These are phyloP conservation scores for Drosophila incognita DNA, from an alignment of 2,888 invertebrate genomes.

Conservation along the genomic window DNA sequence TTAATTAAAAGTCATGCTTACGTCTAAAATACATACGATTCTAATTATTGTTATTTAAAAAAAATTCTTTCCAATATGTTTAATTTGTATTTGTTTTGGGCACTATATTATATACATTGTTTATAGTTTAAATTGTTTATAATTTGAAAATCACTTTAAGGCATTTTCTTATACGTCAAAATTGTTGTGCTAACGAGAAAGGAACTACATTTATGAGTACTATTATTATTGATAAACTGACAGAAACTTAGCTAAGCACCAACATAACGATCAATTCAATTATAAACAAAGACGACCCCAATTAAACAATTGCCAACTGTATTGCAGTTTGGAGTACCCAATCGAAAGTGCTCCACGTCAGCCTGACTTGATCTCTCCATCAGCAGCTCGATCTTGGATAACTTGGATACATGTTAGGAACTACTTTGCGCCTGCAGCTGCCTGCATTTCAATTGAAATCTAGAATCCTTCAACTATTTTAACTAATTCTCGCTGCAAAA, in stretches of 20 bases:
- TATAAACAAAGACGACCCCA: not conserved
- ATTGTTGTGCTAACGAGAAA: slow-evolving; percentile 63
- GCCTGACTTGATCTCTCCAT: not conserved
- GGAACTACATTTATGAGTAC: slow-evolving; percentile 52
- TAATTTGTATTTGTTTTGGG: slow-evolving; percentile 33
- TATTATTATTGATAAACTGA: slow-evolving; percentile 8
- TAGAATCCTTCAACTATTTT: slow-evolving; percentile 1
- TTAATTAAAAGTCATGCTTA: slow-evolving; percentile 72
- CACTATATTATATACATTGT: slow-evolving; percentile 65
- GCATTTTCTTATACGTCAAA: slow-evolving; percentile 70
- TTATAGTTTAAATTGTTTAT: slow-evolving; percentile 57
- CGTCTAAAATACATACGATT: slow-evolving; percentile 59
- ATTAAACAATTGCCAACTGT: slow-evolving; percentile 19
- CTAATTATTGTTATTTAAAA: slow-evolving; percentile 69
- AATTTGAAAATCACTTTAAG: slow-evolving; percentile 78
- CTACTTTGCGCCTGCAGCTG: slow-evolving; percentile 50
- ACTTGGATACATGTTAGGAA: slow-evolving; percentile 50
- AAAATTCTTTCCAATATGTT: slow-evolving; percentile 54
- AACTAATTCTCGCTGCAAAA: not conserved
- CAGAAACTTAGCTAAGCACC: slow-evolving; percentile 7
- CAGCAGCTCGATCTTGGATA: slow-evolving; percentile 20
- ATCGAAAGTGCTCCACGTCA: slow-evolving; percentile 8
- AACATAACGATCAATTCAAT: slow-evolving; percentile 1
- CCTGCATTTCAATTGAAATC: slow-evolving; percentile 27
- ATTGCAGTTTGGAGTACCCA: not conserved